Conservation (phyloP, 1,140 invertebrate species). For the Zophobas morio region DNA sequence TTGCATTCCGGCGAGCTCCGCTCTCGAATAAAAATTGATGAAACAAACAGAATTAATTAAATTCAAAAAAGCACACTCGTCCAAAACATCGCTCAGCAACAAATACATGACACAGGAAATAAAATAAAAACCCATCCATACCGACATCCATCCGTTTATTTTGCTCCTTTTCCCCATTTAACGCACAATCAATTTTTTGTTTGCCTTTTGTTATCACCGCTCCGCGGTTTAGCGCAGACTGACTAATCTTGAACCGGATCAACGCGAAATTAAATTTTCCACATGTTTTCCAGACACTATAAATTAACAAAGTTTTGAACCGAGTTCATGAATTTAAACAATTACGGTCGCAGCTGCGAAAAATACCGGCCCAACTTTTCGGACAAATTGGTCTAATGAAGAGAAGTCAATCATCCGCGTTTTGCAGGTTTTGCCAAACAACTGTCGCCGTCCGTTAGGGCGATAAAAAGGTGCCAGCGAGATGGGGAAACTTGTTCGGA, state of each 20-base stretch:
- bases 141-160: too few species aligned
- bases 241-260: conserved; percentile 22
- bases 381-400: conserved; percentile 44
- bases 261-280: conserved; percentile 50
- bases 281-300: conserved; percentile 54
- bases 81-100: neutral
- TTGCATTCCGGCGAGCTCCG: neutral
- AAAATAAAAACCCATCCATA: neutral
- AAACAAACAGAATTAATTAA: neutral
- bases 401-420: conserved; percentile 45
- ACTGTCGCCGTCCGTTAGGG: conserved; percentile 5
- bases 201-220: neutral
- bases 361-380: conserved; percentile 44
- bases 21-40: neutral
- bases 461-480: neutral
- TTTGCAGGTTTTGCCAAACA: conserved; percentile 11
- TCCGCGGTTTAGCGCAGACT: neutral
- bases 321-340: conserved; percentile 51
- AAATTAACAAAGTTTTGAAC: conserved; percentile 53
- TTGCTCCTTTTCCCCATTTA: neutral
- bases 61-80: neutral
- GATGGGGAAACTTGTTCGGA: neutral
- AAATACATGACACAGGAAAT: neutral
- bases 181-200: neutral
- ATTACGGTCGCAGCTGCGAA: conserved; percentile 47